phyloP scores from a whole-genome alignment of 2,113 vertebrate species.

The Dasyornis broadbenti region DNA sequence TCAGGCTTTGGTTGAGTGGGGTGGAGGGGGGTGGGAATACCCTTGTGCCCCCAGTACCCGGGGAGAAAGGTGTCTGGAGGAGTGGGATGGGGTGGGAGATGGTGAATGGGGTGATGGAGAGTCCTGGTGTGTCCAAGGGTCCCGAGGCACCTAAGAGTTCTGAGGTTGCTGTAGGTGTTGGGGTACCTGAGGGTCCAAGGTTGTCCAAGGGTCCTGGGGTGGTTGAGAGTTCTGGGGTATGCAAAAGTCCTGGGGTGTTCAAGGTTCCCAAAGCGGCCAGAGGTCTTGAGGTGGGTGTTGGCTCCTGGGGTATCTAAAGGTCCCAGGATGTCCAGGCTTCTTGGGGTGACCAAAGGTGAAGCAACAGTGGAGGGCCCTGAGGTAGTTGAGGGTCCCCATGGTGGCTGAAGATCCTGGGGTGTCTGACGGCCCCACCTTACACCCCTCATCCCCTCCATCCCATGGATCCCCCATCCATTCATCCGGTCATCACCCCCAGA shows the following conservation, averaged over 20 bases:
- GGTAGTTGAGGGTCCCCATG: neutral
- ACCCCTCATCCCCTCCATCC: neutral
- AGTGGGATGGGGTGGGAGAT: neutral
- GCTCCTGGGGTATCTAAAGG: neutral
- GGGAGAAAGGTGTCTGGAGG: too few species aligned
- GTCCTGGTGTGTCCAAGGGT: neutral
- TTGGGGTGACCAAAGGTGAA: neutral
- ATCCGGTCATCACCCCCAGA: neutral
- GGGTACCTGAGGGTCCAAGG: neutral
- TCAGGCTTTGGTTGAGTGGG: neutral
- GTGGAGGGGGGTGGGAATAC: too few species aligned
- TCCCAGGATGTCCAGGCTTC: neutral
- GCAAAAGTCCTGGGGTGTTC: neutral
- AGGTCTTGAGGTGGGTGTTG: neutral
- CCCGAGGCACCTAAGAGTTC: neutral
- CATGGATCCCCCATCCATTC: neutral
- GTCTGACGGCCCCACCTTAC: neutral
- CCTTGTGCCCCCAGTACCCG: accelerated
- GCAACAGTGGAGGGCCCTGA: neutral
- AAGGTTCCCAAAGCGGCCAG: neutral
- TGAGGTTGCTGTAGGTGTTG: neutral
- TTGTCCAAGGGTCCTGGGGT: neutral
- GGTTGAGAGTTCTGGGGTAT: neutral
- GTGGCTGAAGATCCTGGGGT: neutral
- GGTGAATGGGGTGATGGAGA: neutral